Conservation (phyloP, 2,113 vertebrate species). For the Sinosuthora webbiana region DNA sequence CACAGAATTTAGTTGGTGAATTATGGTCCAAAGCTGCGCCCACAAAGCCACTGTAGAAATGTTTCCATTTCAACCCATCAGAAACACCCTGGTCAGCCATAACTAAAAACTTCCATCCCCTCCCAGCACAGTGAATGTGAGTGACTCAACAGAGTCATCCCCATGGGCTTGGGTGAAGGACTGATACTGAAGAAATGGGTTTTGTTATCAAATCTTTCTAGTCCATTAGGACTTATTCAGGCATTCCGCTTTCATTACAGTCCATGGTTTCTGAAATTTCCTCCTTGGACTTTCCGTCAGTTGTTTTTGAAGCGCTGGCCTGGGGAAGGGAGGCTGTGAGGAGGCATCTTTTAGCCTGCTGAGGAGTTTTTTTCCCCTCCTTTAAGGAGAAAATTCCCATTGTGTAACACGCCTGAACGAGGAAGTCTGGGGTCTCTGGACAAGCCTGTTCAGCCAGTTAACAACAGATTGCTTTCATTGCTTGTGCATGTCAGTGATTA, state of each 20-base stretch:
- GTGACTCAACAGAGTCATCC: background rate
- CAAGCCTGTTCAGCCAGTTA: background rate
- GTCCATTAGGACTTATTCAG: constrained; percentile 1
- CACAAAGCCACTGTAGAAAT: background rate
- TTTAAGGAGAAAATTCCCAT: background rate
- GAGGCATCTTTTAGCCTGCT: background rate
- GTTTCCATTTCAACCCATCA: background rate
- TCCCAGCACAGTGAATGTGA: background rate
- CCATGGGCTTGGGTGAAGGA: background rate
- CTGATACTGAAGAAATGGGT: background rate
- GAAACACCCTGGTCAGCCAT: background rate
- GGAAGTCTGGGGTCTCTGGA: background rate
- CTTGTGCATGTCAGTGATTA: background rate
- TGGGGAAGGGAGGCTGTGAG: background rate
- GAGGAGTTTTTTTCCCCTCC: background rate
- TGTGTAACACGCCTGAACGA: background rate
- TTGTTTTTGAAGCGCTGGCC: background rate
- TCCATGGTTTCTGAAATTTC: background rate
- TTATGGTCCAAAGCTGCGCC: background rate
- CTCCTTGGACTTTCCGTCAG: background rate
- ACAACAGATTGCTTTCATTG: constrained; percentile 38
- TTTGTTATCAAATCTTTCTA: background rate
- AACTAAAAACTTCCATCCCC: background rate
- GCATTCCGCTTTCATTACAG: background rate
- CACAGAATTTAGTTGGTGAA: background rate